Evolutionary conservation across 92 coral and sea anemone genomes (phyloP), one percentile per base, ranked within the genome.

Genomic region (Epizoanthus rinbou): DNA sequence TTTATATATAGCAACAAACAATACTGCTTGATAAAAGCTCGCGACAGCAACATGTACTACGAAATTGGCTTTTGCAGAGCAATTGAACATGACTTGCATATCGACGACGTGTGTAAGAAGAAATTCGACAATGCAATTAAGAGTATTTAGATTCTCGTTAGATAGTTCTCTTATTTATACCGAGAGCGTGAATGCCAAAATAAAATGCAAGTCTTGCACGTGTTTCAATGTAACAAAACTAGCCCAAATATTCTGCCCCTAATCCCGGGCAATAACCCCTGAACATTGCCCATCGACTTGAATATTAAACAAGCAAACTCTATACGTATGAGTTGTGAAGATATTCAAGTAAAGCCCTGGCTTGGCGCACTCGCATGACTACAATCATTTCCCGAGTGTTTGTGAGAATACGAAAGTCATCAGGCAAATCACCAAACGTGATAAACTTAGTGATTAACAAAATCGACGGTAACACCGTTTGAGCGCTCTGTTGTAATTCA

Each of bases 71-170:
- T 50, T 60, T 78, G 82, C 70, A 78, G 74, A 82, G 80, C 88
- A 45, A 74, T 71, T 76, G 81, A 84, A 88, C 88, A 76, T 35
- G 80, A 58, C 82, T 78, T 88, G 85, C 72, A 85, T 80, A 85
- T 88, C 85, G 83, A 66, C 82, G 71, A 79, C 87, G 83, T 62
- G 60, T 69, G 75, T 64, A 64, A 53, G 67, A 81, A 70, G 64
- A 75, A 76, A 73, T 67, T 69, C 81, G n/a, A 63, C n/a, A 79
- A 35, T 80, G 79, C 67, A 82, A 81, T 89, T 89, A 84, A 79
- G 75, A 59, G 85, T 85, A 66, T 81, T 66, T 81, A 85, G 84
- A 53, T 85, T 85, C 84, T 85, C 75, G 75, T 89, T 89, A 74
- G 68, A 78, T 85, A 50, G 75, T 80, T 81, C 84, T 67, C 84